phyloP scores from a whole-genome alignment of 2,797 vertebrate species.

The Centropyge bicolor region DNA sequence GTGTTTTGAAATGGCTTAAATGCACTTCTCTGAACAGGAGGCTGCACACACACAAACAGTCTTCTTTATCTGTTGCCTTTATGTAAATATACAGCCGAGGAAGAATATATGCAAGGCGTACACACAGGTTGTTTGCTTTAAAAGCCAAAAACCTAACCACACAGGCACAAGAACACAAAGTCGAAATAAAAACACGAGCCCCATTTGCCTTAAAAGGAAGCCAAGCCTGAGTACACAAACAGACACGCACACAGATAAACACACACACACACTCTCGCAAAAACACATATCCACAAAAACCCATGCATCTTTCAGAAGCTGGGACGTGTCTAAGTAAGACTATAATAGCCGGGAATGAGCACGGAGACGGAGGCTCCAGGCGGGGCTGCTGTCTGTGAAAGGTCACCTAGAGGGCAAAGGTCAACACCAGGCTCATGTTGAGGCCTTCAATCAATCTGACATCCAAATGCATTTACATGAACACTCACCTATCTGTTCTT shows the following conservation, averaged over 20 bases:
- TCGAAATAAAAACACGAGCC: slow-evolving; percentile 42
- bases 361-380: slow-evolving; percentile 53
- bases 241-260: slow-evolving; percentile 8
- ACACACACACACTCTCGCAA: slow-evolving; percentile 2
- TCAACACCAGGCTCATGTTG: slow-evolving; percentile 39
- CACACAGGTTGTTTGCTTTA: slow-evolving; percentile 30
- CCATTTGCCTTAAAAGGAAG: slow-evolving; percentile 56
- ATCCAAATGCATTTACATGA: slow-evolving; percentile 20
- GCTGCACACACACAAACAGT: slow-evolving; percentile 1
- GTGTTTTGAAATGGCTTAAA: slow-evolving; percentile 76
- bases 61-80: slow-evolving; percentile 28
- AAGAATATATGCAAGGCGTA: slow-evolving; percentile 16
- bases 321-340: slow-evolving; percentile 51
- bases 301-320: slow-evolving; percentile 72
- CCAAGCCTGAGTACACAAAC: slow-evolving; percentile 35
- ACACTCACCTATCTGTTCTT: not conserved
- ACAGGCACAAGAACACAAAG: slow-evolving; percentile 42
- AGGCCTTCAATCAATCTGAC: slow-evolving; percentile 25
- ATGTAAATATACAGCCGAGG: slow-evolving; percentile 35
- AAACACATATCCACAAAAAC: slow-evolving; percentile 29
- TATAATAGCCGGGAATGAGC: slow-evolving; percentile 60
- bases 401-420: slow-evolving; percentile 65
- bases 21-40: slow-evolving; percentile 58
- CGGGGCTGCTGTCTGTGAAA: slow-evolving; percentile 51
- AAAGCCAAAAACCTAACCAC: slow-evolving; percentile 29